Percentiles rank a stretch among this genome's conserved stretches.
Conservation (phyloP, 2,113 vertebrate species). For the Telmatochromis sp. region DNA sequence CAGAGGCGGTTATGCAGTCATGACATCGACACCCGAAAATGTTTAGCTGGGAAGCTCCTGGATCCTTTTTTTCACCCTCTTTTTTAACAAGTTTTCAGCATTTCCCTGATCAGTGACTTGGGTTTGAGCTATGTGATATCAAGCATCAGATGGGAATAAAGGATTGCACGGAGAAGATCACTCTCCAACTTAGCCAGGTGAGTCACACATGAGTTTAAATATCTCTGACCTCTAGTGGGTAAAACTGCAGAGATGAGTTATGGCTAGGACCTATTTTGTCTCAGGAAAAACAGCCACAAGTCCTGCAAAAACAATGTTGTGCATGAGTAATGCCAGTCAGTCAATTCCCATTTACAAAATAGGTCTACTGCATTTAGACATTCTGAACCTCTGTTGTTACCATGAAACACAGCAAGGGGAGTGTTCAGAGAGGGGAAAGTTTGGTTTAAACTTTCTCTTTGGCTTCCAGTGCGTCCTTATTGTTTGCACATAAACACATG, state of each 20-base stretch:
- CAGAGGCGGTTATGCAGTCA: constrained; percentile 10
- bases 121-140: background rate
- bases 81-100: background rate
- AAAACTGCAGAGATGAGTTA: constrained; percentile 9
- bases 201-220: constrained; percentile 2
- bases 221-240: background rate
- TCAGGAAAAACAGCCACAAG: background rate
- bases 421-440: background rate
- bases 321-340: background rate
- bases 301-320: background rate
- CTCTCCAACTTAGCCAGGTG: background rate
- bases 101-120: constrained; percentile 25
- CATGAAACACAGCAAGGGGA: background rate
- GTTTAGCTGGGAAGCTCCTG: background rate
- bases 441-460: background rate
- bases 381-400: background rate
- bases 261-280: background rate
- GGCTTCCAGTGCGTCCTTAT: background rate
- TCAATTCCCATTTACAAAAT: background rate
- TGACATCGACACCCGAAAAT: constrained; percentile 32
- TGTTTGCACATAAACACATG: background rate
- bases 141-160: constrained; percentile 8
- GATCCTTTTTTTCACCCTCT: background rate
- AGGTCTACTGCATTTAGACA: background rate
- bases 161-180: background rate